A percentile compares a stretch with the other conserved stretches of the same genome.
These are phyloP conservation scores for Urocitellus parryii DNA, from an alignment of 2,113 vertebrate species.

Conservation along the genomic window DNA sequence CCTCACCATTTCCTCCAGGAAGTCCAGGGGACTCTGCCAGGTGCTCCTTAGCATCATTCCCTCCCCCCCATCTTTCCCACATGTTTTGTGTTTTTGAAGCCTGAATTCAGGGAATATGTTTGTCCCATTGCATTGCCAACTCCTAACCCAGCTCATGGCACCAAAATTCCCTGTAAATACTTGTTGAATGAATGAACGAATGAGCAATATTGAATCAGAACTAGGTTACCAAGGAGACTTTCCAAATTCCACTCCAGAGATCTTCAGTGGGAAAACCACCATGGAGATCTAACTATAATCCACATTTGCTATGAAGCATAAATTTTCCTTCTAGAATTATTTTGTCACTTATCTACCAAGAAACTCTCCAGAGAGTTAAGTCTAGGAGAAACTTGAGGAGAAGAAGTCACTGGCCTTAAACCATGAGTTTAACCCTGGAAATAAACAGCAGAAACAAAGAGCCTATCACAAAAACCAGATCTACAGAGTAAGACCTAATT, in stretches of 20 bases:
- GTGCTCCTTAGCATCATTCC: neutral
- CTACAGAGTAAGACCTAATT: conserved; percentile 51
- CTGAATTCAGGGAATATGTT: neutral
- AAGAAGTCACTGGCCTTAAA: conserved; percentile 14
- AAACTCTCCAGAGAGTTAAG: neutral
- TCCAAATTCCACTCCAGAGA: neutral
- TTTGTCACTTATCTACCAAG: neutral
- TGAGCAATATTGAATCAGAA: conserved; percentile 19
- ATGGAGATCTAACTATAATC: neutral
- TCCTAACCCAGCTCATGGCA: neutral
- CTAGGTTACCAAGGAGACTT: conserved; percentile 8
- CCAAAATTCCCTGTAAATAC: neutral
- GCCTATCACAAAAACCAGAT: neutral
- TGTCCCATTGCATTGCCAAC: neutral
- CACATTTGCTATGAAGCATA: neutral
- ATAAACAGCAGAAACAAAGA: conserved; percentile 70
- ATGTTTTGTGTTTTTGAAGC: neutral
- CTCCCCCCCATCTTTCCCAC: neutral
- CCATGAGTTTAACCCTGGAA: conserved; percentile 67
- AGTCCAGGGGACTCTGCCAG: neutral
- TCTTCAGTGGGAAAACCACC: neutral
- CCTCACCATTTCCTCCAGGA: neutral
- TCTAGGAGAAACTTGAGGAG: neutral
- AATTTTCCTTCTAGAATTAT: neutral
- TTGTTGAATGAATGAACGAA: neutral